These are phyloP conservation scores for Sanderia malayensis DNA, from an alignment of 30 jellyfish, hydroid and myxozoan genomes.

Conservation along the genomic window DNA sequence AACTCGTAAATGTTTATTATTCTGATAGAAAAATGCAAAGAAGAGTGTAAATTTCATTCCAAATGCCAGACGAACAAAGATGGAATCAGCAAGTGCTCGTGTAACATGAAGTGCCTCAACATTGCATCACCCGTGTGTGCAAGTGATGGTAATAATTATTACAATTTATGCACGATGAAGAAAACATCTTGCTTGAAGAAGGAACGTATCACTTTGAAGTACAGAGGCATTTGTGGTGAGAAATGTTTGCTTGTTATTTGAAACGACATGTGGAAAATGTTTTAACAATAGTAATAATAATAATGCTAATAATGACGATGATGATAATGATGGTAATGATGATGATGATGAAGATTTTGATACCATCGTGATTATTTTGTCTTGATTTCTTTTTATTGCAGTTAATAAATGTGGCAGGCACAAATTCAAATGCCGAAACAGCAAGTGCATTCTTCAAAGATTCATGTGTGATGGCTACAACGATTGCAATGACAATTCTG, in stretches of 20 bases:
- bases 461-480: constrained; percentile 69
- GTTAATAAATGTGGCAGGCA: constrained; percentile 32
- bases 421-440: constrained; percentile 39
- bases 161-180: neutral
- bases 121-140: neutral
- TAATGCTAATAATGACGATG: neutral
- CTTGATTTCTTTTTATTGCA: neutral
- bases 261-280: neutral
- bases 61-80: neutral
- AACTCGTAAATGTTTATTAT: too few species aligned
- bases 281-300: neutral
- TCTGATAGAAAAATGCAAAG: neutral
- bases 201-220: neutral
- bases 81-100: neutral
- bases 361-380: neutral
- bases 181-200: neutral
- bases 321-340: neutral
- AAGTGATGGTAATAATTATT: neutral
- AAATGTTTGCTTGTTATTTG: neutral
- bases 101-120: neutral
- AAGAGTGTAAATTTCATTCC: neutral
- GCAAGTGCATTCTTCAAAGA: constrained; percentile 28
- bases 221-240: neutral
- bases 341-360: neutral
- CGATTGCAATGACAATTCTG: constrained; percentile 58